These are phyloP conservation scores for Empidonax alnorum DNA, from an alignment of 2,113 vertebrate genomes.

Conservation along the genomic window DNA sequence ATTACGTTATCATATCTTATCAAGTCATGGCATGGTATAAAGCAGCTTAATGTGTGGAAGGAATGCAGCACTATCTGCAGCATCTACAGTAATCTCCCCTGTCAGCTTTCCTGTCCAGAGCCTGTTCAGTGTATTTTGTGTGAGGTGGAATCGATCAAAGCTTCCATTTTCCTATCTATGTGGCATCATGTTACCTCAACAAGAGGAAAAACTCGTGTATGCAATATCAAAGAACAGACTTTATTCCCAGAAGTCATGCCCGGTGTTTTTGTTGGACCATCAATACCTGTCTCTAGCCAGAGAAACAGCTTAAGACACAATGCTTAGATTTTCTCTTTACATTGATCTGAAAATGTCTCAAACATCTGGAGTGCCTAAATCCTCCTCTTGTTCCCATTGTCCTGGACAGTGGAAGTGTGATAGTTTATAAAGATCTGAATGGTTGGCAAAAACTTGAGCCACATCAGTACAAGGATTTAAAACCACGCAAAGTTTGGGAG, in stretches of 20 bases:
- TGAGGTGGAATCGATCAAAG: conserved; percentile 32
- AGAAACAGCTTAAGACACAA: not conserved
- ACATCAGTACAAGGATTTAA: not conserved
- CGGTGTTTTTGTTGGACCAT: conserved; percentile 21
- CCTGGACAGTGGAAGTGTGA: not conserved
- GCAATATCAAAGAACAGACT: not conserved
- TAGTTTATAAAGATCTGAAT: not conserved
- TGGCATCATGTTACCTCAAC: not conserved
- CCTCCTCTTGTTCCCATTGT: not conserved
- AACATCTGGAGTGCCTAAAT: not conserved
- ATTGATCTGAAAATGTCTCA: conserved; percentile 14
- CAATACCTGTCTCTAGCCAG: not conserved
- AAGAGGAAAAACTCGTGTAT: not conserved
- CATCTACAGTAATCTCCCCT: conserved; percentile 47
- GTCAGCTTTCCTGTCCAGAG: not conserved
- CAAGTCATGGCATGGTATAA: conserved; percentile 41
- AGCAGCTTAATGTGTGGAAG: conserved; percentile 35
- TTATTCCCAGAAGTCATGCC: not conserved
- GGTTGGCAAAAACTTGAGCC: not conserved
- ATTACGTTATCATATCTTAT: not conserved
- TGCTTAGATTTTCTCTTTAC: not conserved
- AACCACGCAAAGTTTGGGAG: fast-evolving
- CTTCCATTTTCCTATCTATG: conserved; percentile 4
- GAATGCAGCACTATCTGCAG: not conserved
- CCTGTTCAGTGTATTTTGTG: not conserved